Evolutionary conservation across 2,888 invertebrate genomes (phyloP).

Genomic region (Linnaemya tessellans): DNA sequence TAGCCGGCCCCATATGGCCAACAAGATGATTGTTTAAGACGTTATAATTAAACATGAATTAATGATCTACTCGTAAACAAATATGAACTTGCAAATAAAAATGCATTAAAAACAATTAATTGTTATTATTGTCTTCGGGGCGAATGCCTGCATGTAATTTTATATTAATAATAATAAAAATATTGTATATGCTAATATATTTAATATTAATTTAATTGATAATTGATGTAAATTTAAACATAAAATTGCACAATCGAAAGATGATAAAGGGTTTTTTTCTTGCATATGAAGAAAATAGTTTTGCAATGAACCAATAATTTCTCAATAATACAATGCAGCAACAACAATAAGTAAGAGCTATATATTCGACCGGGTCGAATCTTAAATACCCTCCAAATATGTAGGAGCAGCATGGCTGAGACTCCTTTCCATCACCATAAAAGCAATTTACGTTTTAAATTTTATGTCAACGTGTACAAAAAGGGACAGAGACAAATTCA

Average conservation of each 20-base stretch:
- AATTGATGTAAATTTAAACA: conserved; percentile 42
- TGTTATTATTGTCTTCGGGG: conserved; percentile 15
- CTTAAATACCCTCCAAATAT: no score
- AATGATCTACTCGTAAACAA: conserved; percentile 42
- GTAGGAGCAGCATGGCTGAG: no score
- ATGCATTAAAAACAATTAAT: conserved; percentile 16
- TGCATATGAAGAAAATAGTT: neutral
- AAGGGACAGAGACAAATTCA: no score
- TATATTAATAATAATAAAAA: neutral
- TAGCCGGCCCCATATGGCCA: neutral
- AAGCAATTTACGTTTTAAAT: no score
- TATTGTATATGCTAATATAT: neutral
- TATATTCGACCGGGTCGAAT: no score
- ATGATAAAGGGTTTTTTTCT: neutral
- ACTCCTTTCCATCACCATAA: no score
- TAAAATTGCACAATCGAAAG: conserved; percentile 21
- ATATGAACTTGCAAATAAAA: conserved; percentile 50
- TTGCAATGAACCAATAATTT: no score
- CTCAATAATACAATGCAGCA: neutral
- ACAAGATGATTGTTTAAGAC: conserved; percentile 5
- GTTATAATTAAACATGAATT: conserved; percentile 57
- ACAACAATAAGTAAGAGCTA: no score
- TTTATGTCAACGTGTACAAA: no score
- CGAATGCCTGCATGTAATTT: neutral
- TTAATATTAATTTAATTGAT: conserved; percentile 21